Evolutionary conservation across 2,113 vertebrate genomes (phyloP).

Genomic region (Isurus oxyrinchus): DNA sequence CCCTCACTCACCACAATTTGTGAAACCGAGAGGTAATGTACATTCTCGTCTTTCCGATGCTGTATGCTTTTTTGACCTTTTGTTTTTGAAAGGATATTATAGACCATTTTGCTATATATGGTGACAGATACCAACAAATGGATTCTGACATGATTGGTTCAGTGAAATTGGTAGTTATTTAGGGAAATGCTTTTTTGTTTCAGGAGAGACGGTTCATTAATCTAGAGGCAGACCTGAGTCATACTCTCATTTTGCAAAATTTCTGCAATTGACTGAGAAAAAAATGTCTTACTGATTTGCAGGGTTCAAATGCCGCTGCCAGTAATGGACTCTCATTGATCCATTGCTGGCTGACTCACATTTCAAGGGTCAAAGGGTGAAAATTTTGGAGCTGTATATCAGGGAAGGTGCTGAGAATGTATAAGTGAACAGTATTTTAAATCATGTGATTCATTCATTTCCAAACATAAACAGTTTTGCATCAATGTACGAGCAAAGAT

Average conservation of each 20-base stretch:
- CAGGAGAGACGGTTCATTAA: not conserved
- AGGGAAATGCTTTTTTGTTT: not conserved
- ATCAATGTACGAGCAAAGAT: not conserved
- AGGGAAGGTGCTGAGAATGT: not conserved
- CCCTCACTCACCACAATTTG: not conserved
- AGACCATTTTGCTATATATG: not conserved
- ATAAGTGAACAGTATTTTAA: not conserved
- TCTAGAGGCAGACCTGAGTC: not conserved
- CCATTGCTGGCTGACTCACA: not conserved
- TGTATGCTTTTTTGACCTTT: not conserved
- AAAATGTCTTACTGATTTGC: not conserved
- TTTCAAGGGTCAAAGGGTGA: not conserved
- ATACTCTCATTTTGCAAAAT: not conserved
- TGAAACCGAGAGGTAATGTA: not conserved
- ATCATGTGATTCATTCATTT: not conserved
- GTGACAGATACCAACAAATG: not conserved
- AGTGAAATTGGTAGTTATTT: not conserved
- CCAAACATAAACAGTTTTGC: not conserved
- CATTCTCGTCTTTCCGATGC: not conserved
- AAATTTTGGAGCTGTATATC: not conserved
- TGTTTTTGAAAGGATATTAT: not conserved
- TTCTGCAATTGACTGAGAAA: not conserved
- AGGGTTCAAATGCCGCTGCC: not conserved
- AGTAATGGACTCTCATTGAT: not conserved
- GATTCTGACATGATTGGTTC: not conserved